Conservation (phyloP, 2,113 vertebrate species). For the Rhinolophus sinicus region DNA sequence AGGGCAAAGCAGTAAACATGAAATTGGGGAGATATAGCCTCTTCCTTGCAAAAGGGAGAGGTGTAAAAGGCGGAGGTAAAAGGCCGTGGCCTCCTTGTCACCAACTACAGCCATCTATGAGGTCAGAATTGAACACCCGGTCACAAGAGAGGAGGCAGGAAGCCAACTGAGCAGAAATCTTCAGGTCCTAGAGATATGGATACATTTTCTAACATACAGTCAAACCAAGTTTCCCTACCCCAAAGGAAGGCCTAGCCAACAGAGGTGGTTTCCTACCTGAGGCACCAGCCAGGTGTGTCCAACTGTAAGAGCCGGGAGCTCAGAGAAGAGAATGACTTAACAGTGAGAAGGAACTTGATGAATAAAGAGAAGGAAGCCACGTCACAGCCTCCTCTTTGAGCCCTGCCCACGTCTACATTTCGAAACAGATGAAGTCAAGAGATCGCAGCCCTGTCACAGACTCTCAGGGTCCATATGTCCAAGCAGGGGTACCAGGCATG, state of each 20-base stretch:
- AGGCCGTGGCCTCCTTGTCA: not conserved
- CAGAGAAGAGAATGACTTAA: conserved; percentile 5
- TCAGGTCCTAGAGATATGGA: not conserved
- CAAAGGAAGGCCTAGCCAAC: not conserved
- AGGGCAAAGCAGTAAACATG: not conserved
- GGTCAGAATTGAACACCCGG: not conserved
- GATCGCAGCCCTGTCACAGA: not conserved
- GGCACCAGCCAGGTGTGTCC: not conserved
- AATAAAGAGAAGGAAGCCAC: conserved; percentile 35
- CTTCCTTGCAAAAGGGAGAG: not conserved
- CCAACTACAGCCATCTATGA: not conserved
- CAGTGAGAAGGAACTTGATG: not conserved
- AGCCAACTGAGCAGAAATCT: not conserved
- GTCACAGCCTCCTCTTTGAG: not conserved
- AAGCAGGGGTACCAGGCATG: no score
- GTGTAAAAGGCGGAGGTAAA: not conserved
- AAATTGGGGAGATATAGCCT: not conserved
- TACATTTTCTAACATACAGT: conserved; percentile 1
- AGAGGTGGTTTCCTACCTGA: conserved; percentile 59
- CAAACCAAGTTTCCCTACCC: not conserved
- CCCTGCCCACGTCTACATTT: conserved; percentile 39
- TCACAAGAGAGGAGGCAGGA: not conserved
- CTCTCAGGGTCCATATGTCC: not conserved
- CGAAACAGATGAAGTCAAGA: not conserved
- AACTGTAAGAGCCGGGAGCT: not conserved